A percentile compares a stretch with the other conserved stretches of the same genome.
Conservation (phyloP, 30 jellyfish, hydroid and myxozoan species). For the Calvadosia cruxmelitensis region DNA sequence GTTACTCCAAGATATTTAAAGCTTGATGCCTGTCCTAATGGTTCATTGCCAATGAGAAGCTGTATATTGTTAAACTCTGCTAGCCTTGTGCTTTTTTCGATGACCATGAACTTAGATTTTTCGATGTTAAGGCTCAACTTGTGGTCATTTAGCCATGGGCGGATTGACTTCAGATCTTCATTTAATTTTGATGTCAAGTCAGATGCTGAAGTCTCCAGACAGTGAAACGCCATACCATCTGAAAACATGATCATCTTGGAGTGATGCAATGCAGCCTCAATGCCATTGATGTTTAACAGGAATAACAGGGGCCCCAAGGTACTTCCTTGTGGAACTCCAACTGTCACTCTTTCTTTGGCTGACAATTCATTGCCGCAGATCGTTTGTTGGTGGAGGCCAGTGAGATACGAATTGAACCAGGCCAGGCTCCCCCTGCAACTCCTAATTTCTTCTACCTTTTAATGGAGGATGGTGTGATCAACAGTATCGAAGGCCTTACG, state of each 20-base stretch:
- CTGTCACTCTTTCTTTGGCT: constrained; percentile 6
- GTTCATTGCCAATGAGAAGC: no score
- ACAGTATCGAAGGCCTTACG: constrained; percentile 55
- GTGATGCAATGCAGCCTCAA: constrained; percentile 15
- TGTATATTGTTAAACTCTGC: no score
- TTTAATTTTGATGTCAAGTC: no score
- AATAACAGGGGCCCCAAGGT: constrained; percentile 39
- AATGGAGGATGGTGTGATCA: constrained; percentile 17
- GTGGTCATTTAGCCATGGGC: no score
- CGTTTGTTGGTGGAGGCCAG: constrained; percentile 13
- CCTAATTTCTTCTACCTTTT: constrained; percentile 12
- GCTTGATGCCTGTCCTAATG: no score
- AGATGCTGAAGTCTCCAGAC: no score
- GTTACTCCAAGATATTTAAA: no score
- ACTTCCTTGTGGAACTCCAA: constrained; percentile 35
- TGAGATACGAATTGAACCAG: constrained; percentile 30
- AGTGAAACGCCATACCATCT: no score
- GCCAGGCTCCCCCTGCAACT: constrained; percentile 9
- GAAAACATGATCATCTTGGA: constrained; percentile 25
- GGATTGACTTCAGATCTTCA: no score
- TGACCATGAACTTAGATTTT: no score
- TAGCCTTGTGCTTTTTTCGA: no score
- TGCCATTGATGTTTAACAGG: constrained; percentile 25
- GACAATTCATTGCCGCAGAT: constrained; percentile 18
- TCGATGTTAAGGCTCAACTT: no score